Percentiles rank a stretch among this genome's conserved stretches.
Evolutionary conservation across 1,140 invertebrate genomes (phyloP).

Genomic region (Hycleus phaleratus): DNA sequence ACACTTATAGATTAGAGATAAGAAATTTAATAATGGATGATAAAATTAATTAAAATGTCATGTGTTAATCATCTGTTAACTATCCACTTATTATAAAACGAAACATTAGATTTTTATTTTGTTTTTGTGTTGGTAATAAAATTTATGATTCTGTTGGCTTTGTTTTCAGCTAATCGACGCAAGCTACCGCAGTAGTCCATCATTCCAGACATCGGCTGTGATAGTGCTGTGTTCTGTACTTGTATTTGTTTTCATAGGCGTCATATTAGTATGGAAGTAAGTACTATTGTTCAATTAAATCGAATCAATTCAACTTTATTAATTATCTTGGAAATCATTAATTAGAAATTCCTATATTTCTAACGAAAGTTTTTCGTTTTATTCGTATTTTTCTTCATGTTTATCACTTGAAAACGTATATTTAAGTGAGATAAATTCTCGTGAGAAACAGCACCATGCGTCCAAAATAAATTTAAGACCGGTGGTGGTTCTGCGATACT

Average conservation of each 20-base stretch:
- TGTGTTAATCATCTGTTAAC: neutral
- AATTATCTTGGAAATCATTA: neutral
- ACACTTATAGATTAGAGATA: neutral
- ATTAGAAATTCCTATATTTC: neutral
- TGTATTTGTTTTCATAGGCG: slow-evolving; percentile 63
- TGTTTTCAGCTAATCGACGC: slow-evolving; percentile 68
- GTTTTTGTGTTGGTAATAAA: neutral
- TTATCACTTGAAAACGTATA: too few relatives aligned
- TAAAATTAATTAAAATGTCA: neutral
- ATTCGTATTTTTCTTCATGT: too few relatives aligned
- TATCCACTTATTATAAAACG: too few relatives aligned
- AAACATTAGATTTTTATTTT: neutral
- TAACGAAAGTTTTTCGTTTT: too few relatives aligned
- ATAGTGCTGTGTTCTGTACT: slow-evolving; percentile 67
- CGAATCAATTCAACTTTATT: neutral
- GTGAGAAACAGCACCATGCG: slow-evolving; percentile 26
- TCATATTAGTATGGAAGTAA: slow-evolving; percentile 74
- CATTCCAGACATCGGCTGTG: slow-evolving; percentile 66
- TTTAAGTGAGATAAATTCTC: slow-evolving; percentile 9
- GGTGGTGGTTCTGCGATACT: neutral
- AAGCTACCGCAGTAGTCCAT: slow-evolving; percentile 67
- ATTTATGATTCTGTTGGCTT: neutral
- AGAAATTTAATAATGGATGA: neutral
- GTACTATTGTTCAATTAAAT: slow-evolving; percentile 37
- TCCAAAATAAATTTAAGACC: slow-evolving; percentile 26